Conservation (phyloP, 2,113 vertebrate species). For the Heteronetta atricapilla region DNA sequence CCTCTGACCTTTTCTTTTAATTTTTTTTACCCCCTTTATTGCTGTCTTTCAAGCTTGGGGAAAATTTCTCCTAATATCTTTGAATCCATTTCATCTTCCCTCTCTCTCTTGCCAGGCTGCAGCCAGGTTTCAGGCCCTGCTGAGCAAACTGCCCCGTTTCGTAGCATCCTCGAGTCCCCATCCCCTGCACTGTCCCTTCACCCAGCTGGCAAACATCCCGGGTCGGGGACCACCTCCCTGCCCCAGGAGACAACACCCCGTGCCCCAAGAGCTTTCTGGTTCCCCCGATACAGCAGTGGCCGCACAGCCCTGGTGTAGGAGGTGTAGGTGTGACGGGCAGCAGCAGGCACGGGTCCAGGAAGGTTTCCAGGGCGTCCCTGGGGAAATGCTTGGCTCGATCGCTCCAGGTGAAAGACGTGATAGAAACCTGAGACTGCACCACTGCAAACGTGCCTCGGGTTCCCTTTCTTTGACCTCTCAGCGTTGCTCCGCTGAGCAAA, state of each 20-base stretch:
- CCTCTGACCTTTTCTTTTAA: not conserved
- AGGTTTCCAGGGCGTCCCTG: not conserved
- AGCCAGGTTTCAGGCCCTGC: not conserved
- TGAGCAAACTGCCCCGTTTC: not conserved
- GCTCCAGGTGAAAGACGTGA: not conserved
- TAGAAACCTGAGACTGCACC: not conserved
- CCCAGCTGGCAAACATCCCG: not conserved
- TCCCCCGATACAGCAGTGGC: fast-evolving
- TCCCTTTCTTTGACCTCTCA: not conserved
- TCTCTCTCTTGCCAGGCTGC: not conserved
- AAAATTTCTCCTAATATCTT: not conserved
- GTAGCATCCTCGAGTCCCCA: fast-evolving
- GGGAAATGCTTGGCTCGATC: not conserved
- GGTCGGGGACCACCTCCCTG: not conserved
- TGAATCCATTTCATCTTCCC: not conserved
- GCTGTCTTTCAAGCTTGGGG: not conserved
- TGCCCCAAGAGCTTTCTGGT: not conserved
- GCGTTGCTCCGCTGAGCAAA: not conserved
- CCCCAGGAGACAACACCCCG: too few species aligned
- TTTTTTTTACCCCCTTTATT: not conserved
- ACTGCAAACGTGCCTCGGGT: not conserved
- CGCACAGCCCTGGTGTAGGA: not conserved
- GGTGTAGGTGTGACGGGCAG: not conserved
- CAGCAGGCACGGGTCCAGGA: not conserved
- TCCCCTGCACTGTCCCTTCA: fast-evolving